A percentile compares a stretch with the other conserved stretches of the same genome.
These are phyloP conservation scores for Ceratothoa steindachneri DNA, from an alignment of 2,888 invertebrate genomes.

Conservation along the genomic window DNA sequence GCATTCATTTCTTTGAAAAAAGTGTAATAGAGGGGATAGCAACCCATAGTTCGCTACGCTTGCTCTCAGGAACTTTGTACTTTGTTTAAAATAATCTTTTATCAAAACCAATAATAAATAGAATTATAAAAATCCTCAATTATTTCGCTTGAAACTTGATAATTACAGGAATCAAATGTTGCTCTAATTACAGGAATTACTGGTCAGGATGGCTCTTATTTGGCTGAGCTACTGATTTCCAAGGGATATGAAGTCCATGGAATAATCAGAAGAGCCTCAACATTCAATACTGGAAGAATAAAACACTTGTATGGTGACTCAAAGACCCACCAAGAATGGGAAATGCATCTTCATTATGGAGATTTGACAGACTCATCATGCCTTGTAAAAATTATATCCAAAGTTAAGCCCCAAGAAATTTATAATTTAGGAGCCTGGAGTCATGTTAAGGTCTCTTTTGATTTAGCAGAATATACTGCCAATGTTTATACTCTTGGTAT, in stretches of 20 bases:
- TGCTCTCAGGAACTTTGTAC: too few species aligned
- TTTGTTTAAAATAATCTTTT: too few species aligned
- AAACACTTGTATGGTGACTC: slow-evolving; percentile 92
- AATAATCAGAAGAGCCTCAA: slow-evolving; percentile 86
- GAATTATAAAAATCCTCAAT: too few species aligned
- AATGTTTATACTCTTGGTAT: slow-evolving; percentile 97
- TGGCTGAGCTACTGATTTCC: slow-evolving; percentile 84
- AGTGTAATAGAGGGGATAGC: too few species aligned
- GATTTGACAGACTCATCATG: slow-evolving; percentile 98
- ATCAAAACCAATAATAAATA: too few species aligned
- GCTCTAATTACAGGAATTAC: slow-evolving; percentile 40
- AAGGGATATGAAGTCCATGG: slow-evolving; percentile 96
- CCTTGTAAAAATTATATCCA: slow-evolving; percentile 75
- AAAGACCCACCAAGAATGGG: slow-evolving; percentile 60
- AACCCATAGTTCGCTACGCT: too few species aligned
- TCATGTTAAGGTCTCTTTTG: slow-evolving; percentile 97
- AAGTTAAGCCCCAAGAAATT: slow-evolving; percentile 81
- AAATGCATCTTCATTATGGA: slow-evolving; percentile 93
- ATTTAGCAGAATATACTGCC: slow-evolving; percentile 96
- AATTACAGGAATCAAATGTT: neutral
- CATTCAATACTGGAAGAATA: slow-evolving; percentile 94
- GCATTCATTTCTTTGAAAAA: too few species aligned
- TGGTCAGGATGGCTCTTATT: slow-evolving; percentile 84
- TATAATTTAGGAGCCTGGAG: slow-evolving; percentile 98
- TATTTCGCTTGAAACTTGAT: too few species aligned